phyloP scores from a whole-genome alignment of 2,113 vertebrate species.

The Bufo bufo region DNA sequence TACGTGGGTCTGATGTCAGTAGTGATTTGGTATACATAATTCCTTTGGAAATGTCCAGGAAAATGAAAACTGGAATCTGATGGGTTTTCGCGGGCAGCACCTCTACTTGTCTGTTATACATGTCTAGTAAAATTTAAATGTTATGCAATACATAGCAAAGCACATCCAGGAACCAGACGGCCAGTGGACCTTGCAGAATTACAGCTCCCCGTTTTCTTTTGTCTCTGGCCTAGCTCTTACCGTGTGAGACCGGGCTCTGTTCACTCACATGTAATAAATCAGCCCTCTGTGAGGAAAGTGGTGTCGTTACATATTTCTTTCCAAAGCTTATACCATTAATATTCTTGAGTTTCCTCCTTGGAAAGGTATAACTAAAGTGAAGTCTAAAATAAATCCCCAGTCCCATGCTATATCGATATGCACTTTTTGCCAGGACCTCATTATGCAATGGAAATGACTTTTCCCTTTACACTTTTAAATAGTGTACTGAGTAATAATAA shows the following conservation, averaged over 20 bases:
- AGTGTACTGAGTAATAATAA: not conserved
- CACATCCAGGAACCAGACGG: not conserved
- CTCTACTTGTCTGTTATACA: not conserved
- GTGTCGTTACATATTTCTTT: slow-evolving; percentile 2
- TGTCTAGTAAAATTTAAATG: too few relatives aligned
- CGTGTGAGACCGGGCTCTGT: not conserved
- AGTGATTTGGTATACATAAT: too few relatives aligned
- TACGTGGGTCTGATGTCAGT: too few relatives aligned
- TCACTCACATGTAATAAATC: not conserved
- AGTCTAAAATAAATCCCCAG: not conserved
- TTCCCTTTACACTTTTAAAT: not conserved
- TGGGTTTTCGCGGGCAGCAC: not conserved
- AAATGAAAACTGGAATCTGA: not conserved
- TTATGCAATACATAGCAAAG: not conserved
- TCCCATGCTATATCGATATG: too few relatives aligned
- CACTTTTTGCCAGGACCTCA: not conserved
- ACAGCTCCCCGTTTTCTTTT: not conserved
- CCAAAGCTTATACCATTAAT: not conserved
- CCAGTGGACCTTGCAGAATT: not conserved
- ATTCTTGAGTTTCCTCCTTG: not conserved
- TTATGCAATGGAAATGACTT: not conserved
- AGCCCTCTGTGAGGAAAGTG: not conserved
- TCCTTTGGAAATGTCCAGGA: not conserved
- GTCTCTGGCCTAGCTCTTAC: not conserved
- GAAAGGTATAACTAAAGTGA: not conserved